A percentile compares a stretch with the other conserved stretches of the same genome.
Evolutionary conservation across 2,888 invertebrate genomes (phyloP).

Genomic region (Pedicia rivosa): DNA sequence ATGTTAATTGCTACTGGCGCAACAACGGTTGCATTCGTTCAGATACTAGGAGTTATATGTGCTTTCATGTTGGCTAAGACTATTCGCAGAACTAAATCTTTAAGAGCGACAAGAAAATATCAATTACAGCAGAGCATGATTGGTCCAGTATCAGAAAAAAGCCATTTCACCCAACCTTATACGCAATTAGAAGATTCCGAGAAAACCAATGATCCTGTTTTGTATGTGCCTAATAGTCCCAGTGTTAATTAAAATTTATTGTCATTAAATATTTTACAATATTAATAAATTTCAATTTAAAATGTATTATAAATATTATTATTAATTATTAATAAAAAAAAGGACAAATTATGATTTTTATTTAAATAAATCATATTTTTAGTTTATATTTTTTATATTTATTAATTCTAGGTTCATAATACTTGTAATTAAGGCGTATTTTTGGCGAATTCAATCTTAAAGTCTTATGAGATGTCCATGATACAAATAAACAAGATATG

Average conservation of each 20-base stretch:
- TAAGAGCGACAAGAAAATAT: conserved; percentile 52
- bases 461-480: too few relatives aligned
- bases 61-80: conserved; percentile 78
- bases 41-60: conserved; percentile 74
- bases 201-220: conserved; percentile 18
- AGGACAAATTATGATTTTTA: too few relatives aligned
- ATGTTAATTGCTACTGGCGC: conserved; percentile 58
- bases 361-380: too few relatives aligned
- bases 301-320: too few relatives aligned
- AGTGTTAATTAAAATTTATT: conserved; percentile 28
- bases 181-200: conserved; percentile 25
- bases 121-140: conserved; percentile 34
- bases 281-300: neutral
- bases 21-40: conserved; percentile 63
- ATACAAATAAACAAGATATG: too few relatives aligned
- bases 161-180: conserved; percentile 20
- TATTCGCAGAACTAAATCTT: conserved; percentile 60
- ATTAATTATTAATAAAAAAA: too few relatives aligned
- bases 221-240: conserved; percentile 26
- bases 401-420: too few relatives aligned
- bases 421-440: too few relatives aligned
- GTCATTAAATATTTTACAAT: neutral
- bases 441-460: too few relatives aligned
- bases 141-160: conserved; percentile 22
- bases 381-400: too few relatives aligned